Conservation (phyloP, 2,113 vertebrate species). For the Coracopsis vasa region DNA sequence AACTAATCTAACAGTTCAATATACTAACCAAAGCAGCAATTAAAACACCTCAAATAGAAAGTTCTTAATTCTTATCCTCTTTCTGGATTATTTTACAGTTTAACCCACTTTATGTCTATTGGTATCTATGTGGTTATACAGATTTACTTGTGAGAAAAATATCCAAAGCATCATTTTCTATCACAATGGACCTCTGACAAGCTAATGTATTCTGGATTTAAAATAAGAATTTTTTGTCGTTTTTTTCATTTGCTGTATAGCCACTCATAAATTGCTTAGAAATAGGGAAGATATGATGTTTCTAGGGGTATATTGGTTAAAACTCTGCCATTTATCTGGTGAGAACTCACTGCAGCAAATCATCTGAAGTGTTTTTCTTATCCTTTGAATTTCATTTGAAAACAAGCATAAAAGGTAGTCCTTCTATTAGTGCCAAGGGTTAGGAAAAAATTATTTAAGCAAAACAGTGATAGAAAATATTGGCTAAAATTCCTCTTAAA, state of each 20-base stretch:
- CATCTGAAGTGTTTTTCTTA: neutral
- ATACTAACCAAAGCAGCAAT: neutral
- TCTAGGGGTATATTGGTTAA: neutral
- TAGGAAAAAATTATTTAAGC: neutral
- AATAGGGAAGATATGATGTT: neutral
- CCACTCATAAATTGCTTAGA: neutral
- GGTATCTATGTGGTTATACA: neutral
- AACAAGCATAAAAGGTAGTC: neutral
- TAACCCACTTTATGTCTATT: neutral
- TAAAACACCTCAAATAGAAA: neutral
- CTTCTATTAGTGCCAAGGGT: neutral
- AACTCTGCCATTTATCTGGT: neutral
- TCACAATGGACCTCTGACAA: neutral
- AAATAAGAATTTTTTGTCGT: neutral
- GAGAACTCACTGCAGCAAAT: neutral
- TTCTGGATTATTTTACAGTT: neutral
- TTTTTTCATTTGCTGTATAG: neutral
- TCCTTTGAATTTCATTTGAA: neutral
- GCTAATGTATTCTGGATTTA: neutral
- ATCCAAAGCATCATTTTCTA: neutral
- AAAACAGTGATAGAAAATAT: neutral
- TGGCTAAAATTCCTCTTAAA: neutral
- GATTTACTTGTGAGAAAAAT: neutral
- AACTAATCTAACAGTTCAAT: neutral
- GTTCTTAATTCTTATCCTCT: neutral